phyloP scores from a whole-genome alignment of 2,797 vertebrate genomes.

The Tinamus major region DNA sequence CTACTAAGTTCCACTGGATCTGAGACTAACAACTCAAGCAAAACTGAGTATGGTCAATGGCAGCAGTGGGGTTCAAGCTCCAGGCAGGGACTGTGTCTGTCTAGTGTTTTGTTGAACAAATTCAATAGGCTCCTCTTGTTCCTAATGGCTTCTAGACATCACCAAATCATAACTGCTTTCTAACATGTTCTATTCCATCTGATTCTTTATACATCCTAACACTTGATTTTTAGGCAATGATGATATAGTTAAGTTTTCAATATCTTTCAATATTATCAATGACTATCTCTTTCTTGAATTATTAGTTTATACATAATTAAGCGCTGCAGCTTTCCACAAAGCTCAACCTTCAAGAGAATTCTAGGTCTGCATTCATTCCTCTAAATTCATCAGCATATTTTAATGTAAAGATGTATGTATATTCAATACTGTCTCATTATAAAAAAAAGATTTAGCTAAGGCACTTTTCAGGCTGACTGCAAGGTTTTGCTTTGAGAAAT shows the following conservation, averaged over 20 bases:
- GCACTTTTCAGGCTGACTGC: not conserved
- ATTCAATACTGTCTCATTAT: not conserved
- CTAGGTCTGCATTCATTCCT: not conserved
- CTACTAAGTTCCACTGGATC: accelerated
- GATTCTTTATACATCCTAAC: not conserved
- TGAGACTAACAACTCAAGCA: not conserved
- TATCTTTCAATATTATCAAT: not conserved
- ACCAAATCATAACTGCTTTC: not conserved
- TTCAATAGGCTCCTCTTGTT: accelerated
- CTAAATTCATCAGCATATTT: not conserved
- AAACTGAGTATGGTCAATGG: not conserved
- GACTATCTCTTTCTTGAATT: not conserved
- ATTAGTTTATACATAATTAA: not conserved
- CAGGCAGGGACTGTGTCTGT: not conserved
- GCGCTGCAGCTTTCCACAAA: not conserved
- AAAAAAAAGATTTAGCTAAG: not conserved
- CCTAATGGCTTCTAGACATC: not conserved
- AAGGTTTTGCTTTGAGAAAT: not conserved
- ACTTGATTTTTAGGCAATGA: not conserved
- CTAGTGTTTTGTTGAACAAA: not conserved
- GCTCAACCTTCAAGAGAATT: not conserved
- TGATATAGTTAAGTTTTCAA: not conserved
- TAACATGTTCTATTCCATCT: not conserved
- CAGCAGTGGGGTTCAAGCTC: not conserved
- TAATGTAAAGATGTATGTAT: not conserved